Base-by-base conservation (phyloP, 2,888 invertebrate genomes). In the Drosophila recens region DNA sequence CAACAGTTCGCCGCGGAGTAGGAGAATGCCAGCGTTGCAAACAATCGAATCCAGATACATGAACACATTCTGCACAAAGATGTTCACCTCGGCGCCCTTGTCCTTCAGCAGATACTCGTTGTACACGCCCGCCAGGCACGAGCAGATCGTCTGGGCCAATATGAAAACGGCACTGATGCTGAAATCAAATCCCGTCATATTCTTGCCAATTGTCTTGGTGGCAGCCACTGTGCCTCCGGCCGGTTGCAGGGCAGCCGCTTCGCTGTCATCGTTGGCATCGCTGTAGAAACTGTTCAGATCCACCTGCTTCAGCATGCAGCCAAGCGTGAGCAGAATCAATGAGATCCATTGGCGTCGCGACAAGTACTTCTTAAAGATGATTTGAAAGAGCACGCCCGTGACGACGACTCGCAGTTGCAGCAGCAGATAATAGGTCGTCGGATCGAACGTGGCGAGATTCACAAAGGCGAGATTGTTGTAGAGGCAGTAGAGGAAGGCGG, bases 41-140 rank as follows among this genome's bases (percentile, higher is more conserved):
- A 98, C 90, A 73, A 98, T 97, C 4, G 98, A 98, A 92, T 98
- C 97, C 33, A 97, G 91, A 92, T 98, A 98, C 97, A 98, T 98
- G 89, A 97, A 98, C 8, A 98, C 95, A 92, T 98, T 99, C 93
- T 98, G 98, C 76, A 98, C 93, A 93, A 97, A 97, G 87, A 98
- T 96, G 90, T 98, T 96, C 0, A 98, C 96, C 77, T 96, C 95
- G 3, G 95, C 95, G 17, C 97, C 97, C 83, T 96, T 95, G 33
- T 96, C 96, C 93, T 98, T 98, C 4, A 99, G 93, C 58, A 99
- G 93, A 92, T 97, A 98, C 91, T 99, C 98, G 91, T 98, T 98
- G 92, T 98, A 99, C 3, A 98, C 98, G 6, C 98, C 98, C 0
- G 98, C 98, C 69, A 98, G 93, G 84, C 98, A 98, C 0, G 98